Evolutionary conservation across 1,140 invertebrate genomes (phyloP).

Genomic region (Scaptomyza montana): DNA sequence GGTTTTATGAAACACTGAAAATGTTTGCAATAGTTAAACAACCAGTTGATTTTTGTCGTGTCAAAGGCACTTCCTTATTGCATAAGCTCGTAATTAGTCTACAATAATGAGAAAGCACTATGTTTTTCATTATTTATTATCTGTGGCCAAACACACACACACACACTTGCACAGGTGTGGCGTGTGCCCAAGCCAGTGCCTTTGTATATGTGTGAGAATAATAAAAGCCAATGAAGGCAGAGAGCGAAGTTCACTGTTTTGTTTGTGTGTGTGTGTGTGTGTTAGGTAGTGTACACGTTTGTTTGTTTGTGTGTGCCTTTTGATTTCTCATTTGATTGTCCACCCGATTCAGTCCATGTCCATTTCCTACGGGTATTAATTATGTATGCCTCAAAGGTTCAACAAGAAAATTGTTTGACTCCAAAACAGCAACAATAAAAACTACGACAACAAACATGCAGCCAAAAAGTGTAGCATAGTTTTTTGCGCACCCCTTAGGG

Average conservation of each 20-base stretch:
- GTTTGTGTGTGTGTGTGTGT: neutral
- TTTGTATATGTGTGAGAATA: constrained; percentile 33
- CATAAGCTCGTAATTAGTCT: neutral
- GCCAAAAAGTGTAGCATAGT: constrained; percentile 55
- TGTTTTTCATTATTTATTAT: constrained; percentile 1
- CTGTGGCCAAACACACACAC: too few relatives aligned
- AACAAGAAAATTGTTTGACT: constrained; percentile 30
- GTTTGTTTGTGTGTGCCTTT: constrained; percentile 29
- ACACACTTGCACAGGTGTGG: constrained; percentile 31
- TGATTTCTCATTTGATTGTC: constrained; percentile 56
- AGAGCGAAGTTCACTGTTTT: constrained; percentile 31
- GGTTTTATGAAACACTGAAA: neutral
- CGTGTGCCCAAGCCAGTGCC: constrained; percentile 10
- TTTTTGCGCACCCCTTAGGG: constrained; percentile 26
- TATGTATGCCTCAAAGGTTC: constrained; percentile 58
- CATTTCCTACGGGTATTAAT: constrained; percentile 53
- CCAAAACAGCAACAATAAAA: constrained; percentile 6
- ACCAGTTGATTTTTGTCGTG: neutral
- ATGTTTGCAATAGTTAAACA: neutral
- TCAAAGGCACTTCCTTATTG: constrained; percentile 2
- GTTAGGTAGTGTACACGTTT: constrained; percentile 3
- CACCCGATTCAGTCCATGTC: constrained; percentile 28
- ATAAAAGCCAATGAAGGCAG: constrained; percentile 58
- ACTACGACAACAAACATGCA: constrained; percentile 18
- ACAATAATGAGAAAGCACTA: neutral